These are phyloP conservation scores for Hystrix brachyura DNA, from an alignment of 2,113 vertebrate species.

Conservation along the genomic window DNA sequence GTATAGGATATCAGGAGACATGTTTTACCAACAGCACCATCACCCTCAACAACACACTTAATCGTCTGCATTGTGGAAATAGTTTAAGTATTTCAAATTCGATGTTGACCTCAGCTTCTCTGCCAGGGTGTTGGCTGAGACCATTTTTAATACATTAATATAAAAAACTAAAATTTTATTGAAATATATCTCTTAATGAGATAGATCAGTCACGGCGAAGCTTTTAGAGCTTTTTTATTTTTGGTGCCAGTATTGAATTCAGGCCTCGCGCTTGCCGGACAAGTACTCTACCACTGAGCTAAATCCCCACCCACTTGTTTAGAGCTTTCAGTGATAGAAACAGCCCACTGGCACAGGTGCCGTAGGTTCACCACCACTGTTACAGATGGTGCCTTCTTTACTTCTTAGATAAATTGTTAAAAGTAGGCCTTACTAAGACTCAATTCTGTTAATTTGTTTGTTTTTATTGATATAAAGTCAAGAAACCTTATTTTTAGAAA, in stretches of 20 bases:
- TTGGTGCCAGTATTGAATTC: too few species aligned
- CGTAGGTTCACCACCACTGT: background rate
- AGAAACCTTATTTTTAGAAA: background rate
- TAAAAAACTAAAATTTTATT: constrained; percentile 55
- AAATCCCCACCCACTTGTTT: background rate
- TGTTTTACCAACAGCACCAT: too few species aligned
- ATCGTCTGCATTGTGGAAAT: too few species aligned
- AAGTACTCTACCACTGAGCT: too few species aligned
- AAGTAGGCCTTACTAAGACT: constrained; percentile 30
- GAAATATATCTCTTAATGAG: constrained; percentile 36
- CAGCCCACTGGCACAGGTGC: background rate
- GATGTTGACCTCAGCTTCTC: too few species aligned
- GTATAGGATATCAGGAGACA: too few species aligned
- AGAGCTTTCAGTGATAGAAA: background rate
- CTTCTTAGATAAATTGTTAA: constrained; percentile 4
- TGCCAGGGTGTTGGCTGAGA: background rate
- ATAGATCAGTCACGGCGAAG: background rate
- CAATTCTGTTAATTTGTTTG: background rate
- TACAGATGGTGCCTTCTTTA: background rate
- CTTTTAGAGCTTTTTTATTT: background rate
- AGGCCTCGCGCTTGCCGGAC: too few species aligned
- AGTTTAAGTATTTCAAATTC: too few species aligned
- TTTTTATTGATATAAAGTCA: background rate
- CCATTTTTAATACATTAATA: background rate
- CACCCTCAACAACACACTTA: too few species aligned